Evolutionary conservation across 2,113 vertebrate genomes (phyloP).

Genomic region (Neogale vison): DNA sequence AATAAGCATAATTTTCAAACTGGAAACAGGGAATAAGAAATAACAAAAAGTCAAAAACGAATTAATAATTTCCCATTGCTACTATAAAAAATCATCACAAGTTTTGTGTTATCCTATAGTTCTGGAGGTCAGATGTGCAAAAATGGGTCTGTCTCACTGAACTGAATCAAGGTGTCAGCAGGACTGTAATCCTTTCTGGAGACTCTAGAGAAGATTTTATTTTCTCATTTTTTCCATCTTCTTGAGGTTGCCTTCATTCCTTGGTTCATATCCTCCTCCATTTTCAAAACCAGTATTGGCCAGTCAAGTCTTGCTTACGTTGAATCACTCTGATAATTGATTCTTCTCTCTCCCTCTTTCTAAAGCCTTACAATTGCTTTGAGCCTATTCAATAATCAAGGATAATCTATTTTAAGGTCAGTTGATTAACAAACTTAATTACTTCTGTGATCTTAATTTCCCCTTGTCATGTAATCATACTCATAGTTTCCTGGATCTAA

Average conservation of each 20-base stretch:
- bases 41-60: background rate
- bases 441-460: background rate
- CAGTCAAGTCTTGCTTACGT: background rate
- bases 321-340: background rate
- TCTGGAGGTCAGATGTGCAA: background rate
- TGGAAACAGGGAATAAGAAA: background rate
- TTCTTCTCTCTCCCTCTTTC: background rate
- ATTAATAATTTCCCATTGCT: background rate
- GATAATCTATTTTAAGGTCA: constrained; percentile 10
- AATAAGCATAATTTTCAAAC: background rate
- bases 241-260: background rate
- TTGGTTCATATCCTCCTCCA: background rate
- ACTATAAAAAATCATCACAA: background rate
- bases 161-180: background rate
- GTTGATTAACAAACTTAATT: background rate
- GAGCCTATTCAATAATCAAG: background rate
- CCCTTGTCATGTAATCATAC: background rate
- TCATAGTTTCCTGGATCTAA: background rate
- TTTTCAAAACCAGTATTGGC: background rate
- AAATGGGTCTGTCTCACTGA: background rate
- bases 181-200: background rate
- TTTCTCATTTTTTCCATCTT: background rate
- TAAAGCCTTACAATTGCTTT: background rate
- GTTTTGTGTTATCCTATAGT: background rate
- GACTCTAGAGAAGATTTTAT: background rate